Evolutionary conservation across 35 echinoderm and acorn worm species (phyloP), one percentile per base, ranked within the genome.

Genomic region (Strongylocentrotus purpuratus): DNA sequence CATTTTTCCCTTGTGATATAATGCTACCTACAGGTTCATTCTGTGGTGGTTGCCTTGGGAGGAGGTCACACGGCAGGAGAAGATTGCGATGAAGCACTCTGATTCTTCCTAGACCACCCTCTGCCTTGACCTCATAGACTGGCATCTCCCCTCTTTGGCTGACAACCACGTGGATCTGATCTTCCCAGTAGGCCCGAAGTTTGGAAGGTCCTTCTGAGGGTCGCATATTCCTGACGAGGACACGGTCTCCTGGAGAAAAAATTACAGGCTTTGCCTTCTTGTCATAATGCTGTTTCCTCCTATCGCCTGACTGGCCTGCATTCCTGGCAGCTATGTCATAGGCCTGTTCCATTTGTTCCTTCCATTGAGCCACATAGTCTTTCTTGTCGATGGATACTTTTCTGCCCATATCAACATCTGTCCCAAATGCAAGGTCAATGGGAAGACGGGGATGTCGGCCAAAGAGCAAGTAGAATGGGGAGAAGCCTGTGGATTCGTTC

Each of bases 381-480:
- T 31, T 7, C 32, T 95, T 92, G 45, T 86, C 85, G 22, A 4
- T 25, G 8, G 48, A 12, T 4, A 10, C 22, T 46, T 31, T 41
- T 47, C 11, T 45, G 45, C 92, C 52, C 1, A 86, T 4, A 11
- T 45, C 45, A 22, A 17, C 10, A 10, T 58, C 45, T 25, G 95
- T 7, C 5, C 95, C 95, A 92, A 98, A 96, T 2, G 47, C 33
- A n/a, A 97, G 48, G 61, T 99, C 97, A n/a, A 99, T 96, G 0
- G 96, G 97, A 0, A 99, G 91, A 17, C 95, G 31, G 31, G 96
- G 88, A 48, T 88, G 60, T 60, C 97, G 33, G 0, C 96, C 96
- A 94, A 96, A 99, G 95, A 99, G 93, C 22, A 99, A 61, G 71
- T 94, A 96, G 78, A 86, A 95, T 45, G 98, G 96, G 11, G 94